Evolutionary conservation across 2,888 invertebrate genomes (phyloP).

Genomic region (Trichopoda pennipes): DNA sequence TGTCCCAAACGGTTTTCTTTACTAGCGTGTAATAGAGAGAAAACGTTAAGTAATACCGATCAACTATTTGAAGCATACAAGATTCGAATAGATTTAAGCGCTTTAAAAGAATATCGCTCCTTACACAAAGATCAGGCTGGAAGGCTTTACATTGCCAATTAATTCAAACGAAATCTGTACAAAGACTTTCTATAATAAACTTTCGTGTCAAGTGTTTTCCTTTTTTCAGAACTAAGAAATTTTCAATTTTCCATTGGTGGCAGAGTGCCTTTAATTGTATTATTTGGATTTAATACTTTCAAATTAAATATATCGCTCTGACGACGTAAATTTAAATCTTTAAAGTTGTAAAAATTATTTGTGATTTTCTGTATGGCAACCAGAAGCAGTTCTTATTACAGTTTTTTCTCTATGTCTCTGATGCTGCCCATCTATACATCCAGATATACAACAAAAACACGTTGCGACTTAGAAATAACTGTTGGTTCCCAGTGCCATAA

Average conservation of each 20-base stretch:
- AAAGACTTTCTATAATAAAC: slow-evolving; percentile 91
- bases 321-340: slow-evolving; percentile 87
- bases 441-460: slow-evolving; percentile 92
- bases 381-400: slow-evolving; percentile 79
- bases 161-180: slow-evolving; percentile 90
- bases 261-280: slow-evolving; percentile 87
- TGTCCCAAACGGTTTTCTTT: slow-evolving; percentile 90
- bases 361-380: slow-evolving; percentile 81
- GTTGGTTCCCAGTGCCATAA: slow-evolving; percentile 93
- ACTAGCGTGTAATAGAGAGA: slow-evolving; percentile 88
- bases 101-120: slow-evolving; percentile 90
- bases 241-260: slow-evolving; percentile 89
- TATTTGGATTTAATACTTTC: slow-evolving; percentile 86
- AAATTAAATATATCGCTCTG: slow-evolving; percentile 82
- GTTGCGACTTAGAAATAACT: slow-evolving; percentile 87
- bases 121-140: slow-evolving; percentile 86
- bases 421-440: slow-evolving; percentile 94
- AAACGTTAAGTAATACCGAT: slow-evolving; percentile 91
- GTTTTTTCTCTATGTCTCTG: slow-evolving; percentile 82
- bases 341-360: slow-evolving; percentile 86
- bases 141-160: slow-evolving; percentile 92
- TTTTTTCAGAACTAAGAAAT: slow-evolving; percentile 88
- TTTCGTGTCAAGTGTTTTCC: slow-evolving; percentile 84
- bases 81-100: slow-evolving; percentile 93
- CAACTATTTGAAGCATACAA: slow-evolving; percentile 93